These are phyloP conservation scores for Ophiodon elongatus DNA, from an alignment of 2,113 vertebrate genomes.

Conservation along the genomic window DNA sequence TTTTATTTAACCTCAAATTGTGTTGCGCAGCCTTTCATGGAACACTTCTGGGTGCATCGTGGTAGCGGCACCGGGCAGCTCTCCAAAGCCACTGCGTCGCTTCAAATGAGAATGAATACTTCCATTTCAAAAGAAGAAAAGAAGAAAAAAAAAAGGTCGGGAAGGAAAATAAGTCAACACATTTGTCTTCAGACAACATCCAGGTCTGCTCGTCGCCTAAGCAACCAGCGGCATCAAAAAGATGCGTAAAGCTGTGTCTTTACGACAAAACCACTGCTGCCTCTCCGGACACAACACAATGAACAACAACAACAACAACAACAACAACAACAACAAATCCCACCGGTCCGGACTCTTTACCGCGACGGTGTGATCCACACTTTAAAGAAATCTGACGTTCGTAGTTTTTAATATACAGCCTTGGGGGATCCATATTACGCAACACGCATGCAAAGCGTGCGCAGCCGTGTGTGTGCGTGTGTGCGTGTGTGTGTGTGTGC, in stretches of 20 bases:
- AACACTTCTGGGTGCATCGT: not conserved
- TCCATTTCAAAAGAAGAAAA: too few relatives aligned
- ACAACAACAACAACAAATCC: not conserved
- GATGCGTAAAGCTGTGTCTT: not conserved
- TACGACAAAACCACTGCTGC: not conserved
- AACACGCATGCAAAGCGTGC: constrained; percentile 44
- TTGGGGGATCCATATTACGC: constrained; percentile 44
- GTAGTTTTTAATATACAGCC: not conserved
- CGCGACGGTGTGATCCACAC: not conserved
- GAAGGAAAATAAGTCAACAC: not conserved
- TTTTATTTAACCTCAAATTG: not conserved
- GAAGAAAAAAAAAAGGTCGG: not conserved
- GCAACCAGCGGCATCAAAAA: not conserved
- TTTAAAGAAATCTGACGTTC: not conserved
- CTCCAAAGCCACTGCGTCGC: not conserved
- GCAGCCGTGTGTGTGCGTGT: not conserved
- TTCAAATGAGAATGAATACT: not conserved
- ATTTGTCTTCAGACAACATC: not conserved
- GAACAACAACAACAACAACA: not conserved
- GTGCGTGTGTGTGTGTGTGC: too few relatives aligned
- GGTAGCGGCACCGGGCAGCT: not conserved
- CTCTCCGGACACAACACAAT: not conserved
- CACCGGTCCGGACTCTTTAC: not conserved
- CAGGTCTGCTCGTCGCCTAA: not conserved
- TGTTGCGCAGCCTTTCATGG: not conserved